Evolutionary conservation across 2,113 vertebrate genomes (phyloP).

Genomic region (Pachycephala philippinensis): DNA sequence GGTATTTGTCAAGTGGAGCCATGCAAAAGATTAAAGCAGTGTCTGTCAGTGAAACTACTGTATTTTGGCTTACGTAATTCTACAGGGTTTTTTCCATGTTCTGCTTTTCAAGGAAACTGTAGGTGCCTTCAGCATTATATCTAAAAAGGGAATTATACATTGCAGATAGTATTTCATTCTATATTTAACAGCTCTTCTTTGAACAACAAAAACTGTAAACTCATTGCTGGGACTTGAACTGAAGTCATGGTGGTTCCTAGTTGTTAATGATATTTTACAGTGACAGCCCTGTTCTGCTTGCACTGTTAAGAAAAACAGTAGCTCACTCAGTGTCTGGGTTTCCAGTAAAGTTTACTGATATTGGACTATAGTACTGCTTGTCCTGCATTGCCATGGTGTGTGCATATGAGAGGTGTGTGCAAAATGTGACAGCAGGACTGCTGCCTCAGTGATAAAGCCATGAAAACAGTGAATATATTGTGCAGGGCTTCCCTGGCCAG

Average conservation of each 20-base stretch:
- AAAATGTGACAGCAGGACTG: not conserved
- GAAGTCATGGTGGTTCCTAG: not conserved
- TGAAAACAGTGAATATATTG: not conserved
- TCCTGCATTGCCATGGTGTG: not conserved
- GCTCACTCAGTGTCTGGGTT: not conserved
- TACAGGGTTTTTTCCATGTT: not conserved
- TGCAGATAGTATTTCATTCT: constrained; percentile 21
- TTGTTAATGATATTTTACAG: constrained; percentile 31
- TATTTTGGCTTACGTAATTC: not conserved
- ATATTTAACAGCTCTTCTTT: constrained; percentile 40
- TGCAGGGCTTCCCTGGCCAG: not conserved
- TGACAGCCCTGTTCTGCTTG: not conserved
- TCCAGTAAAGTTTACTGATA: not conserved
- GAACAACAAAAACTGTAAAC: not conserved
- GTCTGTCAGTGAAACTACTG: not conserved
- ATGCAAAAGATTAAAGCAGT: constrained; percentile 4
- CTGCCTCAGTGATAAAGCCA: not conserved
- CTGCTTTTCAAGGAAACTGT: not conserved
- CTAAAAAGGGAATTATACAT: constrained; percentile 15
- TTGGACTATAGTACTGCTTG: not conserved
- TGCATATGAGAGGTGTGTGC: not conserved
- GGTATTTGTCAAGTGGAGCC: constrained; percentile 4
- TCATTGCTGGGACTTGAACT: not conserved
- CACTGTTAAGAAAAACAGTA: not conserved
- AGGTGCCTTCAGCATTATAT: constrained; percentile 16